Base-by-base conservation (phyloP, 1,140 invertebrate species). In the Triops longicaudatus region DNA sequence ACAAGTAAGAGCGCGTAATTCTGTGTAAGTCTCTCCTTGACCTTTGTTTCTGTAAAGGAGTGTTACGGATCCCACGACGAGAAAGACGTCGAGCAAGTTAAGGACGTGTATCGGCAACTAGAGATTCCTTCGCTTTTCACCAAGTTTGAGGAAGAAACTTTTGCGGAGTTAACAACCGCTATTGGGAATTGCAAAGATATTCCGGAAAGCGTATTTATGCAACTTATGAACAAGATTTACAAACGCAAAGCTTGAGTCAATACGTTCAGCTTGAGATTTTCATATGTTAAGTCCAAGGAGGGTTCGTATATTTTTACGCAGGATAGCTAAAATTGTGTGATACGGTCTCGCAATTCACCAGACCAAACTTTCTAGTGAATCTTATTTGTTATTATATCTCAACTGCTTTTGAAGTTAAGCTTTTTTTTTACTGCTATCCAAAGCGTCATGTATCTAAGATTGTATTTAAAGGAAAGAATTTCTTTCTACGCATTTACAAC, bases 171-270 rank as follows among this genome's bases (percentile, higher is more conserved):
- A 80, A 89, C 88, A 77, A 93, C 90, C 5, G 92, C 93, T 83
- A 94, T 95, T 81, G 91, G 94, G 82, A 92, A 94, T 84, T 89
- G 93, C 79, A 93, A 92, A 1, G 88, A 91, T 63, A 91, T 95
- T n/a, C 91, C 92, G 26, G 92, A 93, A 80, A 88, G 92, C 78
- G 84, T 94, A 26, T 95, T 95, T 84, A 90, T 93, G 79, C 92
- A 92, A 83, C 89, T 94, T 78, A 85, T 95, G 50, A 89, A 93
- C 76, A 93, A 91, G 82, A 91, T 94, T 79, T 94, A 94, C 72
- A 77, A 77, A 37, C 27, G 76, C 22, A 31, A 41, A 42, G 37
- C 63, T 41, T 77, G 72, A 77, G 31, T 37, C 7, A 37, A 7
- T 37, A 37, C 31, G 2, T 37, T 7, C 31, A 37, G 31, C 2